phyloP scores from a whole-genome alignment of 2,113 vertebrate genomes.

The Apteryx owenii region DNA sequence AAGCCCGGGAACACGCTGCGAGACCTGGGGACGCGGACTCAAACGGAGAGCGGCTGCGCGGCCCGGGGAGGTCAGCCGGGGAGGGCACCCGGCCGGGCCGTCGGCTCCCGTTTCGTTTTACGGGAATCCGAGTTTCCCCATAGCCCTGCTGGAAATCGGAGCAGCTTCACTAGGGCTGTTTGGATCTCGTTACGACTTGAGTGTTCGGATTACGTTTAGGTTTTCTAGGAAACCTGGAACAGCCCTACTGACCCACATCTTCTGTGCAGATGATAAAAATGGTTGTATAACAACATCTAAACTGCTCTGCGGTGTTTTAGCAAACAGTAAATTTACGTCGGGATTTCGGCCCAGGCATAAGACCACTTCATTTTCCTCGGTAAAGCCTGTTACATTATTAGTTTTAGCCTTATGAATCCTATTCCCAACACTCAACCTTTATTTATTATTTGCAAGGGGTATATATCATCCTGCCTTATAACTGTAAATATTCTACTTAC shows the following conservation, averaged over 20 bases:
- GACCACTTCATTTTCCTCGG: conserved; percentile 6
- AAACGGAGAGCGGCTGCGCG: not conserved
- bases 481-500: conserved; percentile 62
- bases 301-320: not conserved
- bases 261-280: accelerated
- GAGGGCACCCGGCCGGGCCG: not conserved
- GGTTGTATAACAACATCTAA: not conserved
- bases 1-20: not conserved
- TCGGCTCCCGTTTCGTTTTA: accelerated
- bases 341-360: not conserved
- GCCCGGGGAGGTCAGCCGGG: not conserved
- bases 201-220: not conserved
- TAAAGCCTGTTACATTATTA: not conserved
- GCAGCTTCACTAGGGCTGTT: not conserved
- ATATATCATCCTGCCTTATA: conserved; percentile 63
- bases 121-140: not conserved
- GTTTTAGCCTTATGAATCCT: conserved; percentile 40
- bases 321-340: conserved; percentile 46
- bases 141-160: not conserved
- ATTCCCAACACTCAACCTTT: conserved; percentile 56
- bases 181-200: not conserved
- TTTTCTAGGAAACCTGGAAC: conserved; percentile 20
- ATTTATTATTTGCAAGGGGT: conserved; percentile 59
- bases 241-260: conserved; percentile 16
- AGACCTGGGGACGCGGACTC: not conserved